Evolutionary conservation across 1,140 invertebrate genomes (phyloP).

Genomic region (Nebria ingens): DNA sequence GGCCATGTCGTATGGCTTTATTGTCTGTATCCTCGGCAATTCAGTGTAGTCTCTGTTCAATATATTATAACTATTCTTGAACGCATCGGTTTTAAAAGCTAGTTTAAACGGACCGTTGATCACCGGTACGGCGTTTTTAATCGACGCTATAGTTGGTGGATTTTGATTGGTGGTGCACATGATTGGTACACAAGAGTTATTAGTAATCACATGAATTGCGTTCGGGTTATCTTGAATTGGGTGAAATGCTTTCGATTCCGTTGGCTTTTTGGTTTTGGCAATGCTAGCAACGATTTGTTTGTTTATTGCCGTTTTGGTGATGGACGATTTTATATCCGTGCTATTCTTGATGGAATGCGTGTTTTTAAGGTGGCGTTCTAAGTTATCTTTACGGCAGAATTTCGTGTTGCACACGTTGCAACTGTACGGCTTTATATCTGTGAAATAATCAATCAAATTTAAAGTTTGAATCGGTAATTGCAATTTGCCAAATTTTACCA

Average conservation of each 20-base stretch:
- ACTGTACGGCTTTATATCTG: conserved; percentile 42
- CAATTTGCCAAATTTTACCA: conserved; percentile 28
- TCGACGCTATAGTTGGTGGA: conserved; percentile 27
- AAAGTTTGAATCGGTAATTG: neutral
- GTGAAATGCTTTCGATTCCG: conserved; percentile 8
- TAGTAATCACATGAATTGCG: neutral
- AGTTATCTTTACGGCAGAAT: conserved; percentile 51
- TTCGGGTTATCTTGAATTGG: conserved; percentile 12
- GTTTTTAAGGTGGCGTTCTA: conserved; percentile 50
- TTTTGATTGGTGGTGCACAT: conserved; percentile 27
- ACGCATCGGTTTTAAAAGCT: conserved; percentile 32
- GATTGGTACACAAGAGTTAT: neutral
- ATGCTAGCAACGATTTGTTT: too few species aligned
- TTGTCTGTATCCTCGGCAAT: conserved; percentile 17
- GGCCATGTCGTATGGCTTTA: conserved; percentile 20
- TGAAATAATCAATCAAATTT: conserved; percentile 18
- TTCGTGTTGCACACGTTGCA: conserved; percentile 46
- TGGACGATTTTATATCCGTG: conserved; percentile 13
- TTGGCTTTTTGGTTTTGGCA: too few species aligned
- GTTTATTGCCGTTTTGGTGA: neutral
- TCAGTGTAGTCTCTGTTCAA: conserved; percentile 22
- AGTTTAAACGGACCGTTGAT: conserved; percentile 32
- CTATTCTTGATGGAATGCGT: conserved; percentile 42
- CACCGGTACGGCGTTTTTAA: conserved; percentile 21
- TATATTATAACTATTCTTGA: conserved; percentile 31